phyloP scores from a whole-genome alignment of 2,888 invertebrate genomes.

The Neoitamus cyanurus region DNA sequence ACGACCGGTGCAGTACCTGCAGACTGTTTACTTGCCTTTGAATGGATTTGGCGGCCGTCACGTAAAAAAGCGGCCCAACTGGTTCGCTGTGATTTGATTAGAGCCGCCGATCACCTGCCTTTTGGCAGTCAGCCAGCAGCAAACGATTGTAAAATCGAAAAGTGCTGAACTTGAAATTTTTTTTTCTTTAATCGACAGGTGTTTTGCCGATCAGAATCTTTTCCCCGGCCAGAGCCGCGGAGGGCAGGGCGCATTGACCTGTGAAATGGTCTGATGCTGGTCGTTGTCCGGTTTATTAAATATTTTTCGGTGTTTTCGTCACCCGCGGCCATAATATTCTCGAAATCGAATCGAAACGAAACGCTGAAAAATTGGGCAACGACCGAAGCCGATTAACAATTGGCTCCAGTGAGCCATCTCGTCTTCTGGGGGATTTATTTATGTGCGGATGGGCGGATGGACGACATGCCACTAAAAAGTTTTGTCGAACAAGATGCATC shows the following conservation, averaged over 20 bases:
- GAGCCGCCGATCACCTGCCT: constrained; percentile 9
- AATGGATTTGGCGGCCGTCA: not conserved
- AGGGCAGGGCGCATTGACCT: constrained; percentile 34
- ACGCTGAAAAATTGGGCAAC: not conserved
- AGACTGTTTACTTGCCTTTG: not conserved
- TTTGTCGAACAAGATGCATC: not conserved
- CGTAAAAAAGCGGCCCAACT: not conserved
- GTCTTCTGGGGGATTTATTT: not conserved
- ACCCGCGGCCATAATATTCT: not conserved
- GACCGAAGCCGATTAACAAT: not conserved
- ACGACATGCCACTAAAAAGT: not conserved
- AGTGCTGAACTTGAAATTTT: constrained; percentile 28
- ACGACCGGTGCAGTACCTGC: not conserved
- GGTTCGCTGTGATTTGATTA: not conserved
- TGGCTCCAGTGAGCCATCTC: not conserved
- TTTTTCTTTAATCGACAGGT: constrained; percentile 11
- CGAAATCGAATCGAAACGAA: not conserved
- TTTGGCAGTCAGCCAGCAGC: not conserved
- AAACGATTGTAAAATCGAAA: constrained; percentile 22
- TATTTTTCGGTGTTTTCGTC: not conserved
- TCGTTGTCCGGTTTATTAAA: constrained; percentile 24
- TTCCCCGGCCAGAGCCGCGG: not conserved
- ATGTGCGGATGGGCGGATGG: not conserved
- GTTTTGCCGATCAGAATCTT: not conserved
- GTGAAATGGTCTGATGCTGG: constrained; percentile 14